Base-by-base conservation (phyloP, 2,113 vertebrate genomes). In the Platichthys flesus region DNA sequence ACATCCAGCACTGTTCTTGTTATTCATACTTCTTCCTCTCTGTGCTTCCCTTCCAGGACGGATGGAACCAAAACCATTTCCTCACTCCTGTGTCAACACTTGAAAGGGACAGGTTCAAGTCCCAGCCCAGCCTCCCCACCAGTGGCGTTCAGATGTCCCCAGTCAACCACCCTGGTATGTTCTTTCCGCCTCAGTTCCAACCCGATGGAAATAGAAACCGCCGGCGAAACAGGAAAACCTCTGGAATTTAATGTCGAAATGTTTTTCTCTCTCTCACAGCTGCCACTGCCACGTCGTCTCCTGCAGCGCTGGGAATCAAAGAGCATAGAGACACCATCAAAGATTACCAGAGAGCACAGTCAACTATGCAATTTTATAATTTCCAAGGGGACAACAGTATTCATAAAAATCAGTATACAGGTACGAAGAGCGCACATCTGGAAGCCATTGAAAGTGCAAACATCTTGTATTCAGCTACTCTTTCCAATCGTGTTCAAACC, bases 31-130 rank as follows among this genome's bases (percentile, higher is more conserved):
- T 63, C 57, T 31, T 73, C 45, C 42, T 47, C 18, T 67, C 51
- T 83, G 69, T 81, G 12, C 70, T 82, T 47, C 51, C 21, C 81
- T 23, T 52, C 28, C 88, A 99, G 98, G 97, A 99, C 40, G 98
- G 98, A 75, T 99, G 98, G 98, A 99, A 96, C 95, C 98, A 99
- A 90, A 98, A 97, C 94, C 97, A 99, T 90, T 99, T 99, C 93
- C 95, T 99, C 89, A 99, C 98, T 20, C 98, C 98, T 2, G 97
- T 97, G 54, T 97, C 98, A 7, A 99, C 97, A 3, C 92, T 99
- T 51, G 98, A 99, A 84, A 93, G 97, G 65, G 97, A 99, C 71
- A 88, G 96, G 85, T 98, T 98, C 94, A 98, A 96, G 83, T 99
- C 98, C 15, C 97, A 98, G 87, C 97, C 98, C 66, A 95, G 95